phyloP scores from a whole-genome alignment of 2,888 invertebrate genomes.

The Cosmia pyralina region DNA sequence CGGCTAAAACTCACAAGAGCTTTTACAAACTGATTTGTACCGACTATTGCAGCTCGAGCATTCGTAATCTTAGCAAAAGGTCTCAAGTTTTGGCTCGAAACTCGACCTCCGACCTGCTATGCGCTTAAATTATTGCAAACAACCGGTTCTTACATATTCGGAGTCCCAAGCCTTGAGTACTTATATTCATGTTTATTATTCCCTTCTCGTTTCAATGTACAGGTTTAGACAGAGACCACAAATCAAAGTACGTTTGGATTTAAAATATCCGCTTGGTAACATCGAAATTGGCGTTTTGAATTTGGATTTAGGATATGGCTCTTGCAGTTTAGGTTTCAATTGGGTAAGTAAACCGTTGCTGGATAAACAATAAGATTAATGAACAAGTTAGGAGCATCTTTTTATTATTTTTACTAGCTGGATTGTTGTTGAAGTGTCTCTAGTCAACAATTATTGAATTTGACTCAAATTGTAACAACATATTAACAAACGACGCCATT shows the following conservation, averaged over 20 bases:
- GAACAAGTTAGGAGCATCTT: too few relatives aligned
- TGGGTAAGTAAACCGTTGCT: neutral
- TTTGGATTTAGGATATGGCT: constrained; percentile 18
- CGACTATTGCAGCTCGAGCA: constrained; percentile 35
- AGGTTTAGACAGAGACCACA: constrained; percentile 42
- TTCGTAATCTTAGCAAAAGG: constrained; percentile 53
- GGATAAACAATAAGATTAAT: neutral
- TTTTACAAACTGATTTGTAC: constrained; percentile 45
- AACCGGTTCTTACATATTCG: constrained; percentile 77
- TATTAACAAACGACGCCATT: too few relatives aligned
- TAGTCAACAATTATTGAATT: neutral
- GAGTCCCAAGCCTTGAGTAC: constrained; percentile 60
- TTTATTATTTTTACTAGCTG: neutral
- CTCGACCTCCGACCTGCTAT: constrained; percentile 76
- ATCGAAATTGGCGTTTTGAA: constrained; percentile 31
- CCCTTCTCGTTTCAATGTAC: constrained; percentile 38
- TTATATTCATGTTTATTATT: constrained; percentile 57
- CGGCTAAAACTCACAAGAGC: constrained; percentile 11
- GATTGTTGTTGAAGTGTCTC: neutral
- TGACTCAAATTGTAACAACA: neutral
- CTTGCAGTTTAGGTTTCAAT: constrained; percentile 1
- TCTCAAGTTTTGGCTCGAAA: constrained; percentile 68
- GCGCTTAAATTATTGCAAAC: constrained; percentile 75
- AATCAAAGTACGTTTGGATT: constrained; percentile 62
- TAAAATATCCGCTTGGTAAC: constrained; percentile 62